Evolutionary conservation across 2,797 vertebrate species (phyloP), one percentile per base, ranked within the genome.

Genomic region (Macroramphosus scolopax): DNA sequence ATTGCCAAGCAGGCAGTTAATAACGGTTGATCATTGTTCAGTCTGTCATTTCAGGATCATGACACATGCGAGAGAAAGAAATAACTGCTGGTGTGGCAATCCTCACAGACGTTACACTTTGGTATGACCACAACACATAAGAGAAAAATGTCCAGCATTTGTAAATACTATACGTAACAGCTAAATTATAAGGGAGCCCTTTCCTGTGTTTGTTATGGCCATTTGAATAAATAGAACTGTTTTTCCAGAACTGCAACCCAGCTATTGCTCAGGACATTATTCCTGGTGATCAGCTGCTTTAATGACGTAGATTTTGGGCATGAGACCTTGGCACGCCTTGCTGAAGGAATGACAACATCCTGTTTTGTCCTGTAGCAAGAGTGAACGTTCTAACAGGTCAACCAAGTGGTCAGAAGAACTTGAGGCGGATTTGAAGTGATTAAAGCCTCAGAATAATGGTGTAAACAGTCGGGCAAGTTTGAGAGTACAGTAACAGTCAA

Each of bases 121-220:
- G 88, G 87, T 70, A 77, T 1, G 12, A 79, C 22, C 56, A 72
- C 68, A 78, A 77, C 41, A 77, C 47, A 53, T 16, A 39, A 56
- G 16, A 66, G 44, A 63, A 63, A 81, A 82, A 83, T 83, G 83
- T 82, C 86, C 87, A 86, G 84, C 84, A 85, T 86, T 86, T 81
- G 68, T 77, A 76, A 72, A 78, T 44, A 81, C 45, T 62, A 75
- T 55, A 79, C 51, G 73, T 44, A 68, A 47, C 8, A 75, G 24
- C 33, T 47, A 24, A 61, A 37, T 14, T 54, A 41, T 38, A 39
- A 55, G 16, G 14, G 41, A 34, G 41, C 25, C 51, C 36, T 44
- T 69, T 49, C 51, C 33, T 26, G 12, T 51, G 54, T 46, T 74
- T 75, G 54, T 16, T 55, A 81, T 63, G 62, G 70, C 63, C 54